These are phyloP conservation scores for Eleutherodactylus coqui DNA, from an alignment of 2,797 vertebrate species.

Conservation along the genomic window DNA sequence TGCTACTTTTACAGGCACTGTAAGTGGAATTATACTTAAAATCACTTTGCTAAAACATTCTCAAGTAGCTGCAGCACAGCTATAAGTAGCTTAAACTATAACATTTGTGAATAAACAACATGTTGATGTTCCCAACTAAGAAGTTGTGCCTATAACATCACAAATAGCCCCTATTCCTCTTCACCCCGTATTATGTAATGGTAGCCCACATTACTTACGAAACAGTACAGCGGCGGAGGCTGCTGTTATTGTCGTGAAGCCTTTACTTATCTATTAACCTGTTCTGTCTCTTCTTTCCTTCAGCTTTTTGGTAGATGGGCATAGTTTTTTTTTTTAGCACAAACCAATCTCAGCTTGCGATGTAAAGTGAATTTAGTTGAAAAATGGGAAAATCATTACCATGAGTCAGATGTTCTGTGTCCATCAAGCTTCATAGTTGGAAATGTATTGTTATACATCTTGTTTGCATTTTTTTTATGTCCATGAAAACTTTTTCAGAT, in stretches of 20 bases:
- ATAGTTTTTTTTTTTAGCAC: background rate
- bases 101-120: background rate
- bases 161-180: background rate
- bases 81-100: background rate
- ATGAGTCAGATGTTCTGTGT: background rate
- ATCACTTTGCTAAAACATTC: background rate
- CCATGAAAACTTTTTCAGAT: background rate
- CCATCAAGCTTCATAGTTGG: background rate
- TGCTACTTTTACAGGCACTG: no score
- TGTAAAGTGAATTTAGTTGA: slow-evolving; percentile 27
- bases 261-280: background rate
- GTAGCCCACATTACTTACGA: background rate
- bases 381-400: background rate
- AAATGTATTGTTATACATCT: background rate
- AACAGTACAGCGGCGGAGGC: background rate
- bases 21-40: background rate
- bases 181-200: background rate
- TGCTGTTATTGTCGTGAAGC: background rate
- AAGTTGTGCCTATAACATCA: background rate
- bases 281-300: background rate
- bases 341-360: background rate
- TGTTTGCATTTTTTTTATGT: slow-evolving; percentile 12
- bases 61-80: background rate
- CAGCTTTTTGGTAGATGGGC: background rate
- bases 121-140: background rate